These are phyloP conservation scores for Mormyrus hasselquistii DNA, from an alignment of 2,797 vertebrate genomes.

Conservation along the genomic window DNA sequence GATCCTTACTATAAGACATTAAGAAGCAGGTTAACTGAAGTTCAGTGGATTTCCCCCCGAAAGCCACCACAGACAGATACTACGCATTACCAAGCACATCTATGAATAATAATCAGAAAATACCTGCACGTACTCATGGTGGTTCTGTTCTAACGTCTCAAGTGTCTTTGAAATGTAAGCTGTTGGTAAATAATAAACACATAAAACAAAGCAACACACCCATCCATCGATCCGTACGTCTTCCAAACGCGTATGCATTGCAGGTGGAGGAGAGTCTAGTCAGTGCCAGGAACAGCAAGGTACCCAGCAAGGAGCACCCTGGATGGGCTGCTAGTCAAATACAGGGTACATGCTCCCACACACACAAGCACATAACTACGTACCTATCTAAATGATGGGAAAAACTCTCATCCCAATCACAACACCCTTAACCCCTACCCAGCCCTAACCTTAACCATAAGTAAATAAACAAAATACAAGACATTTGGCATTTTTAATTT, in stretches of 20 bases:
- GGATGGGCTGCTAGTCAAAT: neutral
- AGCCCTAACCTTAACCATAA: too few relatives aligned
- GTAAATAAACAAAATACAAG: too few relatives aligned
- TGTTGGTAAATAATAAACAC: constrained; percentile 37
- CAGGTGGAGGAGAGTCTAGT: neutral
- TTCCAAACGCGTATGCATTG: neutral
- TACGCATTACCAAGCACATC: neutral
- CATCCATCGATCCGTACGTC: neutral
- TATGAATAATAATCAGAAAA: neutral
- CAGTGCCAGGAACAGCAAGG: neutral
- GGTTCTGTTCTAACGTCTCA: constrained; percentile 77
- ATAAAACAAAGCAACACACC: constrained; percentile 5
- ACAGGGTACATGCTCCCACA: neutral
- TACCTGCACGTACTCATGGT: constrained; percentile 78
- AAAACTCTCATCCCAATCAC: too few relatives aligned
- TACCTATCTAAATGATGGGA: too few relatives aligned
- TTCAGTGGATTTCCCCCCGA: neutral
- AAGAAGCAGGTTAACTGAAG: neutral
- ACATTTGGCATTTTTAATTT: too few relatives aligned
- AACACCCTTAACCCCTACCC: too few relatives aligned
- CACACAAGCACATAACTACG: too few relatives aligned
- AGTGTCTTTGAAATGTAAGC: constrained; percentile 70
- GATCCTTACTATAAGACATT: neutral
- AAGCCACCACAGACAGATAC: neutral
- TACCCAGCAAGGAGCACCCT: neutral